These are phyloP conservation scores for Drosophila virilis DNA, from an alignment of 1,140 invertebrate genomes.

Conservation along the genomic window DNA sequence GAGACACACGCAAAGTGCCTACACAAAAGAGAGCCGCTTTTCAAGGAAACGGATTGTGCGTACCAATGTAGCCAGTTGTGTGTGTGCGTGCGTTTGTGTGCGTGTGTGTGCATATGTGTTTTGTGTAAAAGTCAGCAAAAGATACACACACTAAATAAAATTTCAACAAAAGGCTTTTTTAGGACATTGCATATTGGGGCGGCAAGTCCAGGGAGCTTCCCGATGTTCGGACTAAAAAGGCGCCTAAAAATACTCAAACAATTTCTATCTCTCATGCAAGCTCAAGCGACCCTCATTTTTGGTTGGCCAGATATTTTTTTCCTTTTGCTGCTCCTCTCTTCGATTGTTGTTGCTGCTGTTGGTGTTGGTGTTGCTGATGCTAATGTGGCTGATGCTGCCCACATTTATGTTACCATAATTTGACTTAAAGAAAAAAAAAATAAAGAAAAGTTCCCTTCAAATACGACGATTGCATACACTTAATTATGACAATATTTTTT, in stretches of 20 bases:
- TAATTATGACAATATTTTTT: too few species aligned
- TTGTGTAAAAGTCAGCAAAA: constrained; percentile 76
- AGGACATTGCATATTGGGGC: not conserved
- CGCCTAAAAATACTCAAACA: constrained; percentile 76
- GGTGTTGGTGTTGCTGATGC: constrained; percentile 55
- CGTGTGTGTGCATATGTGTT: constrained; percentile 49
- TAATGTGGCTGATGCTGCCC: constrained; percentile 56
- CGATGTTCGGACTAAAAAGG: constrained; percentile 47
- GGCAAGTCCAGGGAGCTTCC: constrained; percentile 32
- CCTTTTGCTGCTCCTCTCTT: constrained; percentile 55
- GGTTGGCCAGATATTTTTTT: constrained; percentile 52
- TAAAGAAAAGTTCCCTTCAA: not conserved
- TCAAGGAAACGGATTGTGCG: constrained; percentile 78
- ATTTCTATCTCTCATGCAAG: constrained; percentile 61
- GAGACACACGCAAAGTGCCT: constrained; percentile 58
- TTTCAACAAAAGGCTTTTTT: constrained; percentile 71
- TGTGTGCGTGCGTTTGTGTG: constrained; percentile 33
- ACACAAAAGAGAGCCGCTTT: constrained; percentile 71
- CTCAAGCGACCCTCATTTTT: constrained; percentile 70
- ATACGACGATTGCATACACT: constrained; percentile 15
- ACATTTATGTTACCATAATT: constrained; percentile 82
- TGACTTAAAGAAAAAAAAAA: constrained; percentile 62
- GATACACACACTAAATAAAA: constrained; percentile 77
- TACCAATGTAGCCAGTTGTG: constrained; percentile 60
- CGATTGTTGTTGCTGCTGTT: constrained; percentile 45